Base-by-base conservation (phyloP, 1,140 invertebrate species). In the Eurosta solidaginis region DNA sequence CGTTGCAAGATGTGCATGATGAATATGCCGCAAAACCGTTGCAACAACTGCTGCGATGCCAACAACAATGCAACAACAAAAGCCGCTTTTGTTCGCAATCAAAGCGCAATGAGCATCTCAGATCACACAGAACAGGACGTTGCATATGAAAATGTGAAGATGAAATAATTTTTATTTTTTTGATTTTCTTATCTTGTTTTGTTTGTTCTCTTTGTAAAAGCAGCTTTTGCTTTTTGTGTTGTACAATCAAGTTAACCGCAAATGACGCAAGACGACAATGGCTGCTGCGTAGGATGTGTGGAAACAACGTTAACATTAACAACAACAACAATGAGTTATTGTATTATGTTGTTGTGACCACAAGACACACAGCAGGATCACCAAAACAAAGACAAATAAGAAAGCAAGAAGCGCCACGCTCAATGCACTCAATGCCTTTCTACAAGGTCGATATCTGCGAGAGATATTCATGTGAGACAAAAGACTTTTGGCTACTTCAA, bases 1-100 rank as follows among this genome's bases (percentile, higher is more conserved):
- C 63, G 68, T 6, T 47, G 59, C 33, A 75, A 59, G 49, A 59
- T 78, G 68, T 40, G 77, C 74, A 47, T 63, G 59, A 74, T 74
- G 36, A 22, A 47, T 74, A 42, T 74, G 73, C 73, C 44, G 22
- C 73, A 29, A 47, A 17, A 74, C 44, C 44, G 44, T 74, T 74
- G 73, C 44, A 74, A 74, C 44, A 74, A 45, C 25, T 45, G 73
- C 73, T 47, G 73, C 7, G 22, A 47, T 22, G 22, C n/a, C n/a
- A n/a, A n/a, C n/a, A n/a, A n/a, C 25, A 33, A 14, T 42, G 14
- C 73, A 45, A 17, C 73, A 74, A 74, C 73, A 74, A 74, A 33
- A n/a, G 42, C 22, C 27, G 44, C 73, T 27, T 74, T 74, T 74
- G 73, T 74, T 42, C 42, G 12, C 42, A 68, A 68, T 68, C 59